Base-by-base conservation (phyloP, 2,797 vertebrate genomes). In the Remorina albescens region DNA sequence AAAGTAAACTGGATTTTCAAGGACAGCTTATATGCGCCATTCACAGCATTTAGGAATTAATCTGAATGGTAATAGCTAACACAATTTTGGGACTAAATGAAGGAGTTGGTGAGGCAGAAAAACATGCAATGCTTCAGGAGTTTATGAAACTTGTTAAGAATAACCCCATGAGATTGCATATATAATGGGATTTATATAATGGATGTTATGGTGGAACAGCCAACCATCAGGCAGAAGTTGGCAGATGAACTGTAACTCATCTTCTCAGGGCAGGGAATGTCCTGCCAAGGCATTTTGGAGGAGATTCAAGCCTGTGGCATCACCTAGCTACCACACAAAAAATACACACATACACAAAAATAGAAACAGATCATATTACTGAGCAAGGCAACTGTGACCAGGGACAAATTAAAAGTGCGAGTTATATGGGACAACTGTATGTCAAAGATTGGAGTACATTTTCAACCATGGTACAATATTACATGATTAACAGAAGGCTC, bases 281-380 rank as follows among this genome's bases (percentile, higher is more conserved):
- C 67, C 62, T 82, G 71, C 76, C 67, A 71, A 76, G 34, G 34
- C 6, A 55, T 69, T 19, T 75, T 80, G 64, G 80, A 82, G 51
- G 47, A 19, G 73, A 78, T 76, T 78, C 64, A 74, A 61, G 39
- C 41, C 36, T 62, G 71, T 46, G 55, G 55, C 36, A 60, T 80
- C 53, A 61, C 54, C 30, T 39, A 58, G 5, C 50, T 26, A 37
- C 12, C 12, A 16, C 56, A 42, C 28, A 61, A 61, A 61, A 67
- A 49, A 60, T 54, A 65, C 59, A 72, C 25, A 57, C 42, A 59
- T 51, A 62, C 66, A 71, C 30, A 67, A 37, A 55, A 30, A 50
- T 32, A 15, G 5, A 67, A 49, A 53, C 39, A 8, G 71, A 84
- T 84, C 44, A 34, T 69, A 60, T 84, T 30, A 0, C 67, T 16